Evolutionary conservation across 2,113 vertebrate species (phyloP).

Genomic region (Scopus umbretta): DNA sequence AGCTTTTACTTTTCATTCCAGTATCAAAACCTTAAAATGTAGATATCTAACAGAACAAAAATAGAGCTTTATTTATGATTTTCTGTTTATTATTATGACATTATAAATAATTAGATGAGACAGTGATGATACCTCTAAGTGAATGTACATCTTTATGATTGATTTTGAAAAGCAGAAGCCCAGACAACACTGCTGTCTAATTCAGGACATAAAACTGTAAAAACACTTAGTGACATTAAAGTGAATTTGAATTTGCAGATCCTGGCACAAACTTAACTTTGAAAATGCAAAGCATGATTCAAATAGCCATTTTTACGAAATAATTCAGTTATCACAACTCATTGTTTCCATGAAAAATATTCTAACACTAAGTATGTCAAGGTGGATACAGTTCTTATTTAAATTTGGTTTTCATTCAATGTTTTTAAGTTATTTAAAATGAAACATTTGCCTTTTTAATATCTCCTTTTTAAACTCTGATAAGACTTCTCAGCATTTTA

Average conservation of each 20-base stretch:
- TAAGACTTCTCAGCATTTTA: background rate
- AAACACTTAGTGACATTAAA: background rate
- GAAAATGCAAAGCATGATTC: background rate
- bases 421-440: background rate
- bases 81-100: background rate
- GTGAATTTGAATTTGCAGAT: background rate
- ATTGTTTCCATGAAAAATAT: background rate
- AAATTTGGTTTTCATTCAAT: background rate
- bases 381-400: background rate
- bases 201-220: background rate
- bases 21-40: background rate
- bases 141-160: background rate
- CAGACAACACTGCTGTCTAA: background rate
- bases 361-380: background rate
- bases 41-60: background rate
- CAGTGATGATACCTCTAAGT: background rate
- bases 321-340: background rate
- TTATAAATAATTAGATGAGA: background rate
- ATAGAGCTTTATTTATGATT: background rate
- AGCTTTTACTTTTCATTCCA: background rate
- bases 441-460: background rate
- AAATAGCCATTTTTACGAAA: background rate
- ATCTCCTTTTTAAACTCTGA: background rate
- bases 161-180: background rate
- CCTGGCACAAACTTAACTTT: background rate